A percentile compares a stretch with the other conserved stretches of the same genome.
Conservation (phyloP, 2,888 invertebrate genomes). For the Nephrotoma guestfalica region DNA sequence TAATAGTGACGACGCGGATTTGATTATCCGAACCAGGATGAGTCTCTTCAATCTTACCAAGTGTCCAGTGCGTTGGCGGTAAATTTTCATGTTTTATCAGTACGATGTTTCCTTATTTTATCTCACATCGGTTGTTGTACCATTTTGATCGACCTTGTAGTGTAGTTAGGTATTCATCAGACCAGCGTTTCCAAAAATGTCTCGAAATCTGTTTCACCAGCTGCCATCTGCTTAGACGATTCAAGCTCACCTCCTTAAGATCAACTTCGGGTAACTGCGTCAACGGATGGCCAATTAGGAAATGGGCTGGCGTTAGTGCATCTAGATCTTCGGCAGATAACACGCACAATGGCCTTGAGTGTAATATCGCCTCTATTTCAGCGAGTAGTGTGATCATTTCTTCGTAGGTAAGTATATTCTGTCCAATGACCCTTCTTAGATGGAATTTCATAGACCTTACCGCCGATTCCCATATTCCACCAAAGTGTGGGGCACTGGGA, state of each 20-base stretch:
- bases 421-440: too few relatives aligned
- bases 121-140: constrained; percentile 9
- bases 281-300: not conserved
- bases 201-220: constrained; percentile 15
- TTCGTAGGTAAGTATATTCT: too few relatives aligned
- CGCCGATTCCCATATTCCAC: not conserved
- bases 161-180: constrained; percentile 15
- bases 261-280: constrained; percentile 14
- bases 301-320: not conserved
- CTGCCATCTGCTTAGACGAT: constrained; percentile 16
- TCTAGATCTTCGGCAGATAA: not conserved
- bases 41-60: constrained; percentile 14
- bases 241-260: constrained; percentile 8
- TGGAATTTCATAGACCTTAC: not conserved
- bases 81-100: constrained; percentile 16
- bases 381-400: not conserved
- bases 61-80: constrained; percentile 16
- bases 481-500: not conserved
- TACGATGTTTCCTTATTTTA: constrained; percentile 15
- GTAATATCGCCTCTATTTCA: not conserved
- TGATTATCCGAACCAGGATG: constrained; percentile 16
- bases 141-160: constrained; percentile 18
- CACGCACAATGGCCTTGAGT: not conserved
- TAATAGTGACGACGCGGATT: constrained; percentile 11
- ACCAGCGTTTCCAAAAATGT: constrained; percentile 17